phyloP scores from a whole-genome alignment of 2,888 invertebrate genomes.

The Pheosia gnoma region DNA sequence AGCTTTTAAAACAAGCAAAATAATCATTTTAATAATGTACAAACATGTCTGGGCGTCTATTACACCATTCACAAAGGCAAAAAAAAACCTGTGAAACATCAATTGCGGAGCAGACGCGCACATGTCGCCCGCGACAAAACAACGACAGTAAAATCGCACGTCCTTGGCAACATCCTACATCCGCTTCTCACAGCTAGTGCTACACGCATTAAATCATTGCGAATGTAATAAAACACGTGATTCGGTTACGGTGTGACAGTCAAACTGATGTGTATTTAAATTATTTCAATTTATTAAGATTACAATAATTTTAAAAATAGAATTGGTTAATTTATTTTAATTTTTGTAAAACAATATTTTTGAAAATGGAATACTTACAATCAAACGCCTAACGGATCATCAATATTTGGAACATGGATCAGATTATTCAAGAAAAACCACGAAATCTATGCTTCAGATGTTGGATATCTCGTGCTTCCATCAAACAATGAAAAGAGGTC shows the following conservation, averaged over 20 bases:
- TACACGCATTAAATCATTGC: slow-evolving; percentile 51
- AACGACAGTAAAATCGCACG: slow-evolving; percentile 66
- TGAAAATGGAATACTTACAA: too few species aligned
- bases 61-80: slow-evolving; percentile 34
- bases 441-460: too few species aligned
- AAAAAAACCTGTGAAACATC: slow-evolving; percentile 21
- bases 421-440: too few species aligned
- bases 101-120: slow-evolving; percentile 42
- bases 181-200: slow-evolving; percentile 74
- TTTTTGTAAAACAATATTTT: too few species aligned
- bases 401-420: too few species aligned
- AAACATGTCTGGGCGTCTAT: slow-evolving; percentile 18
- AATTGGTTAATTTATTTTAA: too few species aligned
- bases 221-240: slow-evolving; percentile 34
- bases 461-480: too few species aligned
- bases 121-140: slow-evolving; percentile 61
- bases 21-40: not conserved
- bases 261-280: not conserved
- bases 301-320: not conserved
- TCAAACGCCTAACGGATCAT: too few species aligned
- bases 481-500: too few species aligned
- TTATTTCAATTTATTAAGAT: not conserved
- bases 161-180: slow-evolving; percentile 78
- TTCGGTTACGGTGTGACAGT: slow-evolving; percentile 10
- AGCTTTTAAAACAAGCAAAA: not conserved